Base-by-base conservation (phyloP, 2,888 invertebrate genomes). In the Nesidiocoris tenuis region DNA sequence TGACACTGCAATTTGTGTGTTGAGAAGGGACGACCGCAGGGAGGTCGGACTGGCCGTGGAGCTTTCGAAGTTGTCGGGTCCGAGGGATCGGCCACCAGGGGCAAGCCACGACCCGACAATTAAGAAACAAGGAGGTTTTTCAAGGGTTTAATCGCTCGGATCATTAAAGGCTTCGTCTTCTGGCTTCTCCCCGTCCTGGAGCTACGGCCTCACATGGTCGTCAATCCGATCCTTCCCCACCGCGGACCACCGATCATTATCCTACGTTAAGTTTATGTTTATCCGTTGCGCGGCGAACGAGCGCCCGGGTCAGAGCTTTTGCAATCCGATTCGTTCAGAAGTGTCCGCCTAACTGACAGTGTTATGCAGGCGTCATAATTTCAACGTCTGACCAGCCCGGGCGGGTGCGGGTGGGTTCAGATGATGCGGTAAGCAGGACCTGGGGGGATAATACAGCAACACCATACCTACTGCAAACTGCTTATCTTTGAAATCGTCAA, bases 1-100 rank as follows among this genome's bases (percentile, higher is more conserved):
- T 77, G 77, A 77, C 77, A 77, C 77, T 77, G 77, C 77, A 77
- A 77, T 77, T 77, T 77, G 77, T 77, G 67, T 25, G 70, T 22
- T 39, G 39, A 39, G 39, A 39, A 39, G 39, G 39, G 39, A 39
- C 39, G 39, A 39, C 39, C 39, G 39, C 39, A 39, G 39, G 39
- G 39, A 39, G 39, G 39, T 39, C 39, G 39, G 39, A 39, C 39
- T 39, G 12, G 39, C 39, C 39, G 39, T 39, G 39, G 72, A 21
- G 54, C 63, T 61, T 22, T n/a, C 21, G 56, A 39, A 39, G 39
- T 12, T 12, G n/a, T 57, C 3, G 23, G 24, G 25, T 21, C 1
- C 9, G 5, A 24, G 23, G 39, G 61, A 23, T 72, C 54, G 72
- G n/a, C 65, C 39, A n/a, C 61, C 59, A 61, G 72, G 72, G 61